Conservation (phyloP, 2,888 invertebrate genomes). For the Subacronicta megacephala region DNA sequence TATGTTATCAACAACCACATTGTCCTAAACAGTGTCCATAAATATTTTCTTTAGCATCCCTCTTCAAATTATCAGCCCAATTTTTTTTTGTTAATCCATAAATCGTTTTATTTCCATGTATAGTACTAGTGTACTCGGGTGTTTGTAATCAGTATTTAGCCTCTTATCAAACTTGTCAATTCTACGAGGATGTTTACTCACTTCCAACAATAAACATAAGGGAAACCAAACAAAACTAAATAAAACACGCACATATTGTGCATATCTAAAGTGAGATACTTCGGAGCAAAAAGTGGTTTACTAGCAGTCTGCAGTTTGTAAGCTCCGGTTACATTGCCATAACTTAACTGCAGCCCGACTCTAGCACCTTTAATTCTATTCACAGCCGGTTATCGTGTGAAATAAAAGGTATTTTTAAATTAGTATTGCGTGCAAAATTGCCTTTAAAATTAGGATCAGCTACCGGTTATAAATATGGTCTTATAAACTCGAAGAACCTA, state of each 20-base stretch:
- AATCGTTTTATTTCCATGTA: no score
- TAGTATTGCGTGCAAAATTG: constrained; percentile 55
- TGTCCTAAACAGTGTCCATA: no score
- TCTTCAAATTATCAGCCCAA: no score
- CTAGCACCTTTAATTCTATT: constrained; percentile 64
- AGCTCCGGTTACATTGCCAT: constrained; percentile 59
- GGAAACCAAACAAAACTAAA: constrained; percentile 15
- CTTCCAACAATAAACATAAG: constrained; percentile 7
- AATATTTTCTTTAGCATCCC: no score
- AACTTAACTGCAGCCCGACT: constrained; percentile 53
- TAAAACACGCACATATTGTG: constrained; percentile 30
- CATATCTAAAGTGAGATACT: constrained; percentile 48
- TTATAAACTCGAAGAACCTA: constrained; percentile 35
- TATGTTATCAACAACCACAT: no score
- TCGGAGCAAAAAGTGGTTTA: constrained; percentile 66
- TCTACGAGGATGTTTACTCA: constrained; percentile 11
- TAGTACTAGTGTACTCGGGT: no score
- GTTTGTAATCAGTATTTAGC: neutral
- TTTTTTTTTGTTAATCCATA: no score
- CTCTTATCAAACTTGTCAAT: constrained; percentile 1
- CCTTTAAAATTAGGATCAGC: constrained; percentile 52
- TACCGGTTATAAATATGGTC: constrained; percentile 46
- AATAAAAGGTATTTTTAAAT: constrained; percentile 63
- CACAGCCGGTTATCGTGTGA: constrained; percentile 60
- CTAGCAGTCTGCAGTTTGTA: constrained; percentile 43